Percentiles rank a stretch among this genome's conserved stretches.
Conservation (phyloP, 2,888 invertebrate species). For the Zaprionus bogoriensis region DNA sequence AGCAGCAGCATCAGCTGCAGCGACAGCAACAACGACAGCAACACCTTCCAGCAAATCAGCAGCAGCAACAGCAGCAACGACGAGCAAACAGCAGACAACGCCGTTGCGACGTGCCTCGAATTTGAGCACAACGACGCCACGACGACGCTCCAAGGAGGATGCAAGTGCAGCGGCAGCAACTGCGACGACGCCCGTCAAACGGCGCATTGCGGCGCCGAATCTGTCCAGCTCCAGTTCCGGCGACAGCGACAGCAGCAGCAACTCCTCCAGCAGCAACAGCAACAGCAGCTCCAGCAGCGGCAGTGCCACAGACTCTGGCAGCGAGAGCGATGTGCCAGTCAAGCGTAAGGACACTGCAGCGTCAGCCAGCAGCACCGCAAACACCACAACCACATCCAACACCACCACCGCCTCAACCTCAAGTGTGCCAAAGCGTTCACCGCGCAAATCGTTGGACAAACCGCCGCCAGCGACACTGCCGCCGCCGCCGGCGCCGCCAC, state of each 20-base stretch:
- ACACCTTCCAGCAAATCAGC: slow-evolving; percentile 29
- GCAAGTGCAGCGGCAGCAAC: neutral
- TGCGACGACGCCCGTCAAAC: slow-evolving; percentile 45
- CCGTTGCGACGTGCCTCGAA: slow-evolving; percentile 65
- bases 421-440: slow-evolving; percentile 70
- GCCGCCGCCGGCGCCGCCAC: slow-evolving; percentile 18
- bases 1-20: neutral
- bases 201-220: slow-evolving; percentile 66
- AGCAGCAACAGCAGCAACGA: slow-evolving; percentile 4
- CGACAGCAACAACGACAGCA: slow-evolving; percentile 27
- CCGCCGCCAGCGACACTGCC: slow-evolving; percentile 29
- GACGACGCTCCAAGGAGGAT: slow-evolving; percentile 74
- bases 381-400: neutral
- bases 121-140: too few species aligned
- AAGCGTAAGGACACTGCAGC: slow-evolving; percentile 20
- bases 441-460: slow-evolving; percentile 71
- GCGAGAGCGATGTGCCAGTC: slow-evolving; percentile 49
- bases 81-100: slow-evolving; percentile 50
- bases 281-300: slow-evolving; percentile 68
- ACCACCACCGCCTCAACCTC: slow-evolving; percentile 14
- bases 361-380: neutral
- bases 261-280: slow-evolving; percentile 63
- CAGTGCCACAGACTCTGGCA: slow-evolving; percentile 67
- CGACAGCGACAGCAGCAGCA: slow-evolving; percentile 71
- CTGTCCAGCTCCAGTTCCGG: slow-evolving; percentile 77